A percentile compares a stretch with the other conserved stretches of the same genome.
Conservation (phyloP, 2,113 vertebrate genomes). For the Orycteropus afer region DNA sequence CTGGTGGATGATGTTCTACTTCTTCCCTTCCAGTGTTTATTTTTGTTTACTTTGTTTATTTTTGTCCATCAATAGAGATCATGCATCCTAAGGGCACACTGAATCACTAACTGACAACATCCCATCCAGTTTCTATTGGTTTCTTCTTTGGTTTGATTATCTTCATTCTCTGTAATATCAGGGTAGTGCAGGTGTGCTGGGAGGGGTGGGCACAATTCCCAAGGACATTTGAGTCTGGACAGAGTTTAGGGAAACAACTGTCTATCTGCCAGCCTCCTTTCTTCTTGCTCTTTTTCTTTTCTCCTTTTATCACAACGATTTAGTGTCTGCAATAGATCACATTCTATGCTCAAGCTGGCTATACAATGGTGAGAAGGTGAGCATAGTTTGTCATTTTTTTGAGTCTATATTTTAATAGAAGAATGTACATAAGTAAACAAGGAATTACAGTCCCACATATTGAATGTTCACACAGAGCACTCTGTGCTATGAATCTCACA, state of each 20-base stretch:
- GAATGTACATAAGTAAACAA: background rate
- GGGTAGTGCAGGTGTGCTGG: rapidly evolving
- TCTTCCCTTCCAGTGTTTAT: background rate
- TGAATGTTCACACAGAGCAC: background rate
- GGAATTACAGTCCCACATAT: background rate
- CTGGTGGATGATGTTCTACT: too few relatives aligned
- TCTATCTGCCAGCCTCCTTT: background rate
- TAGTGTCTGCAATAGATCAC: background rate
- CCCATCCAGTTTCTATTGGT: background rate
- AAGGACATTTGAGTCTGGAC: background rate
- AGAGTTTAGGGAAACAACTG: background rate
- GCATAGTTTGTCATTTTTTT: background rate
- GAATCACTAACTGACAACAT: background rate
- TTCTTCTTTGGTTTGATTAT: background rate
- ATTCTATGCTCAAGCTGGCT: background rate
- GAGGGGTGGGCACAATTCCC: background rate
- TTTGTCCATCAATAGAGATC: background rate
- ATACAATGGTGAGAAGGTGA: background rate
- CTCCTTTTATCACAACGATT: background rate
- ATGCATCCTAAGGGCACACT: rapidly evolving
- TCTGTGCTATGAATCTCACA: background rate
- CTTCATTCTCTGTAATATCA: background rate
- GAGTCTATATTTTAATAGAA: background rate
- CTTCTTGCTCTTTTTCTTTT: background rate
- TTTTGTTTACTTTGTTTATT: background rate